Evolutionary conservation across 2,113 vertebrate species (phyloP), one percentile per base, ranked within the genome.

Genomic region (Tragelaphus buxtoni): DNA sequence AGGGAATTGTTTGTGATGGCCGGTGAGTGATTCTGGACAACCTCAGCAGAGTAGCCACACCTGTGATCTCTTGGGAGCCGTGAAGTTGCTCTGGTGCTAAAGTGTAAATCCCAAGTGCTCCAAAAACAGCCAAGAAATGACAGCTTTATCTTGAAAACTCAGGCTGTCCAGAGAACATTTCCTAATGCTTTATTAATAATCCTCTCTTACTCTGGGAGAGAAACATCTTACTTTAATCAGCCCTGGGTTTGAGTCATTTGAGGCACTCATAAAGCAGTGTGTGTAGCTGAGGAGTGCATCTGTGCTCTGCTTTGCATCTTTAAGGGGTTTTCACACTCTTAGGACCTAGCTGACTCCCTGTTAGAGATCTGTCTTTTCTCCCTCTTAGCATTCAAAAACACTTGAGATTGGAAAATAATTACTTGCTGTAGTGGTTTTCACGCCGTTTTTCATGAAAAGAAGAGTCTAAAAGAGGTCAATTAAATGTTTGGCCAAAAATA

Each of bases 401-500:
- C 42, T 94, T 32, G 74, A 47, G 18, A 45, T 76, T 96, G 96
- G 61, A 74, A 95, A 74, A 87, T n/a, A 76, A 14, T 65, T 87
- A 84, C 86, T 88, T 95, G 32, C 1, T 14, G 9, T 11, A 45
- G 17, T 91, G 79, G 3, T 92, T 96, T 96, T 97, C 72, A 94
- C 53, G 55, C 9, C 35, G 0, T 85, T 24, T 72, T 92, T 80
- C 49, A 72, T 76, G 74, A 90, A 90, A 39, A 92, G 14, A 91
- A 90, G 26, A 24, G 76, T 91, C 55, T 83, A 35, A 86, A 94
- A 87, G 79, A 84, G 32, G 9, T 92, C 30, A 80, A 74, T 86
- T 85, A 76, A 79, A n/a, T 87, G 49, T 95, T 95, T 95, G 88
- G 47, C 24, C 81, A 35, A 42, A 96, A 88, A 90, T 93, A 96